Conservation (phyloP, 2,113 vertebrate genomes). For the Pedetes capensis region DNA sequence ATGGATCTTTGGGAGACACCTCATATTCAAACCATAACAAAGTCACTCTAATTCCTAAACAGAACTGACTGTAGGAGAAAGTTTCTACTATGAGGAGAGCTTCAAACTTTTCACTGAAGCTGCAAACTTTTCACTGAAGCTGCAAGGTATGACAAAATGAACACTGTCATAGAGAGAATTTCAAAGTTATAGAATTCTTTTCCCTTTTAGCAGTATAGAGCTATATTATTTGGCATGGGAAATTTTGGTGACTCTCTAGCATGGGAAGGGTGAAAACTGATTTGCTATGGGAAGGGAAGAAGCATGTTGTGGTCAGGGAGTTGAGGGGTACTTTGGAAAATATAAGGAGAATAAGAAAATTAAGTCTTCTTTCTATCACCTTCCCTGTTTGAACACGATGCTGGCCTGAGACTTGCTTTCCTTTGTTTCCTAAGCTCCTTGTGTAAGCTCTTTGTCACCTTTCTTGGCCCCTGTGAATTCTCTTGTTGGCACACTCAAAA, state of each 20-base stretch:
- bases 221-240: not conserved
- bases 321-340: not conserved
- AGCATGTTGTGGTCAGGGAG: not conserved
- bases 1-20: not conserved
- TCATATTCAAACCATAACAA: not conserved
- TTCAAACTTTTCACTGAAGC: not conserved
- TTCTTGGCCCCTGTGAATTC: not conserved
- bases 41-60: not conserved
- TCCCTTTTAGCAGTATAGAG: not conserved
- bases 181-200: not conserved
- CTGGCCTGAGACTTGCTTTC: not conserved
- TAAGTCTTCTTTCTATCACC: not conserved
- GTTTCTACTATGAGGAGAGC: not conserved
- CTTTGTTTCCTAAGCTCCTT: not conserved
- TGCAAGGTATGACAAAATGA: not conserved
- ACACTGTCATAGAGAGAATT: not conserved
- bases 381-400: not conserved
- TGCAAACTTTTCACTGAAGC: not conserved
- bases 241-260: not conserved
- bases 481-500: not conserved
- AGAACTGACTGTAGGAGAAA: not conserved
- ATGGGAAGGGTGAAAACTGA: not conserved
- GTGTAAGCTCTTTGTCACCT: not conserved
- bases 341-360: not conserved
- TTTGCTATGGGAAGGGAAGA: not conserved